Base-by-base conservation (phyloP, 1,140 invertebrate species). In the Pogonus chalceus region DNA sequence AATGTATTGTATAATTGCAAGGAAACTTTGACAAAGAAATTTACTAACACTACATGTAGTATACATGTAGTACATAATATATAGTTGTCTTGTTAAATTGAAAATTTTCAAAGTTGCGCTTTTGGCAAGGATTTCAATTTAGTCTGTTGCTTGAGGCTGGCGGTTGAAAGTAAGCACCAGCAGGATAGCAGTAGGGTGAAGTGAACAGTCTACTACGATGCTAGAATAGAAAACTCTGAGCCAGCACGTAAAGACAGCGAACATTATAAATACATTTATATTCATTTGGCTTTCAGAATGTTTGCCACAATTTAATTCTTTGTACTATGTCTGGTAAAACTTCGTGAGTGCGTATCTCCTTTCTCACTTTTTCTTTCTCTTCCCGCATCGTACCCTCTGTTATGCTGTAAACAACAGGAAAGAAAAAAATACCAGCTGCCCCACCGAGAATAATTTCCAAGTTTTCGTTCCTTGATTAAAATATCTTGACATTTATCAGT, bases 181-280 rank as follows among this genome's bases (percentile, higher is more conserved):
- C n/a, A n/a, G n/a, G n/a, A n/a, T n/a, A n/a, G n/a, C n/a, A n/a
- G n/a, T n/a, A n/a, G n/a, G n/a, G n/a, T n/a, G n/a, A n/a, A n/a
- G n/a, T n/a, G n/a, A n/a, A n/a, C n/a, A n/a, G n/a, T n/a, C n/a
- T n/a, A n/a, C n/a, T n/a, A n/a, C n/a, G n/a, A n/a, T n/a, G n/a
- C n/a, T n/a, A n/a, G n/a, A n/a, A n/a, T n/a, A n/a, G n/a, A n/a
- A n/a, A n/a, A n/a, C n/a, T n/a, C n/a, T n/a, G n/a, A n/a, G n/a
- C n/a, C n/a, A n/a, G n/a, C 26, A 31, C 26, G 37, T 43, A 43
- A 43, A 43, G 37, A 43, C 37, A 43, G 37, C 18, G 37, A 43
- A 43, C 37, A 43, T 43, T 43, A 43, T 43, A 43, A 43, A 43
- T 43, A 43, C 37, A 43, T 43, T 43, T 43, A 43, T 43, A 43